These are phyloP conservation scores for Caerostris darwini DNA, from an alignment of 1,140 invertebrate species.

Conservation along the genomic window DNA sequence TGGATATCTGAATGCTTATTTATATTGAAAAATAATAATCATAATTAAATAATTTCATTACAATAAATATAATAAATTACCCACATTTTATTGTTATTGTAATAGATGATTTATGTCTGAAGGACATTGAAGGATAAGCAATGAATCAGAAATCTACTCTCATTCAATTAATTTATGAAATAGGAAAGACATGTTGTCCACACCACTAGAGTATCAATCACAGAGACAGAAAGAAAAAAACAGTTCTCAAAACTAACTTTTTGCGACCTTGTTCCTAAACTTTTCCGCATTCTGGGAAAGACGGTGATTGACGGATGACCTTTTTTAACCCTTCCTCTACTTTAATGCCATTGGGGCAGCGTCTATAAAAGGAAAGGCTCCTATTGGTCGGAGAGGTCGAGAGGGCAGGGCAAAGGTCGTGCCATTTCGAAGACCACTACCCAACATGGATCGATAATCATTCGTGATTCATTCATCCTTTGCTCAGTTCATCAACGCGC, in stretches of 20 bases:
- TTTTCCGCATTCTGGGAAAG: slow-evolving; percentile 27
- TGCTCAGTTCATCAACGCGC: slow-evolving; percentile 45
- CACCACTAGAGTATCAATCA: background rate
- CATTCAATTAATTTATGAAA: too few relatives aligned
- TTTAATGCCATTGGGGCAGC: slow-evolving; percentile 60
- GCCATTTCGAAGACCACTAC: slow-evolving; percentile 64
- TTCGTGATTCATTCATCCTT: slow-evolving; percentile 68
- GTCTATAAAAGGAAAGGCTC: slow-evolving; percentile 53
- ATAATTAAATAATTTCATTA: too few relatives aligned
- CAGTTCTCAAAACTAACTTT: background rate
- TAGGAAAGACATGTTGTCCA: background rate
- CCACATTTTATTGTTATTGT: too few relatives aligned
- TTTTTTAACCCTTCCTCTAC: slow-evolving; percentile 74
- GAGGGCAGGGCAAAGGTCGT: slow-evolving; percentile 76
- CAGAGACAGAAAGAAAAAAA: background rate
- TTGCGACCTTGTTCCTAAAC: background rate
- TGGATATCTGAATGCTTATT: too few relatives aligned
- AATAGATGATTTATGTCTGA: too few relatives aligned
- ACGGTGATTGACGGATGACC: slow-evolving; percentile 71
- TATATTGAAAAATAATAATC: too few relatives aligned
- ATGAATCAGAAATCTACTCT: too few relatives aligned
- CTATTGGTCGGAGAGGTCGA: slow-evolving; percentile 72
- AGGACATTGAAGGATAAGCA: too few relatives aligned
- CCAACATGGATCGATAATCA: slow-evolving; percentile 66
- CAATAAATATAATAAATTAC: too few relatives aligned